Evolutionary conservation across 2,888 invertebrate genomes (phyloP).

Genomic region (Mythimna pallens): DNA sequence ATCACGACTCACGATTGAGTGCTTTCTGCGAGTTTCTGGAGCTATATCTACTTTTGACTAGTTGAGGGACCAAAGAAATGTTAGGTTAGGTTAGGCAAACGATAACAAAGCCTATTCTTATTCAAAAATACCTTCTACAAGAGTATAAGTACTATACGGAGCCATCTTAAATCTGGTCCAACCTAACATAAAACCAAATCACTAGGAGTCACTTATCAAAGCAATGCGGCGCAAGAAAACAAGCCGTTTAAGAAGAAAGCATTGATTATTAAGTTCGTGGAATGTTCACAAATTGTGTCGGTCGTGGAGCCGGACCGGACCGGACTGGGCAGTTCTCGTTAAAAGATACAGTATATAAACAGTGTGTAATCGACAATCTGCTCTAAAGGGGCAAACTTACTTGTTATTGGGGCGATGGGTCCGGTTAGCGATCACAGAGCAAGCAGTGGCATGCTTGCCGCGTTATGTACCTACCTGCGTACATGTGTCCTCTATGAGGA

Average conservation of each 20-base stretch:
- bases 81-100: neutral
- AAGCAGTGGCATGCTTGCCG: neutral
- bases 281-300: slow-evolving; percentile 19
- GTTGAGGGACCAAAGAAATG: slow-evolving; percentile 6
- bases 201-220: neutral
- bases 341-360: slow-evolving; percentile 40
- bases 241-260: slow-evolving; percentile 17
- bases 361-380: slow-evolving; percentile 38
- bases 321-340: slow-evolving; percentile 20
- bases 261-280: slow-evolving; percentile 29
- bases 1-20: slow-evolving; percentile 22
- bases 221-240: neutral
- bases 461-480: slow-evolving; percentile 1
- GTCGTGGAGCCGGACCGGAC: slow-evolving; percentile 1
- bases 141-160: neutral
- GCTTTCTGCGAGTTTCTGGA: slow-evolving; percentile 16
- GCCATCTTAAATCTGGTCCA: neutral
- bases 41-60: neutral
- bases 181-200: neutral
- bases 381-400: slow-evolving; percentile 26
- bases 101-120: slow-evolving; percentile 15
- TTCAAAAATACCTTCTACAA: neutral
- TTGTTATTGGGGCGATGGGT: slow-evolving; percentile 34
- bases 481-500: neutral
- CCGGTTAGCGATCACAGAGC: neutral